Evolutionary conservation across 2,888 invertebrate genomes (phyloP).

Genomic region (Microplitis deprimator): DNA sequence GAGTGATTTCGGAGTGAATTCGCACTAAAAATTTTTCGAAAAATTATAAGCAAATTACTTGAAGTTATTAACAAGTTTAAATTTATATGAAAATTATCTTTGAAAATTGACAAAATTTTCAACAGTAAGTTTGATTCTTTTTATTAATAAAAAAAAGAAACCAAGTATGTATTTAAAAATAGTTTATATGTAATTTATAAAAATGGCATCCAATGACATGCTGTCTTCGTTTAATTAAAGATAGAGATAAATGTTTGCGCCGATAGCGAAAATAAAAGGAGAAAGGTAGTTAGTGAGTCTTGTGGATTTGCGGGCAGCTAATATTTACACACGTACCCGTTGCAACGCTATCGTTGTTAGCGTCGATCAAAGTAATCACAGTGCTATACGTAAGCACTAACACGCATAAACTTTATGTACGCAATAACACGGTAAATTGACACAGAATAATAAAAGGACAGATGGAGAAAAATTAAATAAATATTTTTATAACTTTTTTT

Average conservation of each 20-base stretch:
- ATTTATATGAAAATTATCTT: too few species aligned
- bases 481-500: conserved; percentile 1
- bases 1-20: too few species aligned
- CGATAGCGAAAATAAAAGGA: not conserved
- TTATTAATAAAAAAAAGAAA: not conserved
- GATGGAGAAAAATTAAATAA: conserved; percentile 3
- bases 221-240: conserved; percentile 3
- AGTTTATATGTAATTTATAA: not conserved
- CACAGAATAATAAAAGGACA: conserved; percentile 9
- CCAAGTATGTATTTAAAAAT: not conserved
- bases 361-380: conserved; percentile 52
- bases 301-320: conserved; percentile 43
- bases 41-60: too few species aligned
- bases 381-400: conserved; percentile 42
- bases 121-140: not conserved
- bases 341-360: conserved; percentile 42
- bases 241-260: conserved; percentile 11
- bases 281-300: not conserved
- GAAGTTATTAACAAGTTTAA: too few species aligned
- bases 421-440: conserved; percentile 31
- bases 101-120: too few species aligned
- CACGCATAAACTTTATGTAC: conserved; percentile 20
- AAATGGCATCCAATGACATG: not conserved
- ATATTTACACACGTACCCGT: conserved; percentile 47
- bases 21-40: too few species aligned